These are phyloP conservation scores for Eurois occulta DNA, from an alignment of 2,888 invertebrate species.

Conservation along the genomic window DNA sequence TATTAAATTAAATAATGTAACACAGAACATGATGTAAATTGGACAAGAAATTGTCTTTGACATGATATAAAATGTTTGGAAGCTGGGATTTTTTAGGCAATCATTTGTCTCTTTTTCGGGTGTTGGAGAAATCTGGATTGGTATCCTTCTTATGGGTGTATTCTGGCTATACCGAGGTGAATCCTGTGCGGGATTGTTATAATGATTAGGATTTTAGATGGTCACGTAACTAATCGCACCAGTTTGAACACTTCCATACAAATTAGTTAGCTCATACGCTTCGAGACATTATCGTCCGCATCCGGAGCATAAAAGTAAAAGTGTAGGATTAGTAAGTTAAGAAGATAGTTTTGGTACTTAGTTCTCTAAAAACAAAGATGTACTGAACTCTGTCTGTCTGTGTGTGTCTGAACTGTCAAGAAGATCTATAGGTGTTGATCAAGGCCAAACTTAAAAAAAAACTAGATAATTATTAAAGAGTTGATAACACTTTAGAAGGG, in stretches of 20 bases:
- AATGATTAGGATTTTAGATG: neutral
- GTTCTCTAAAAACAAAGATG: neutral
- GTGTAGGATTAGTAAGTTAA: neutral
- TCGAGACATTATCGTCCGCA: neutral
- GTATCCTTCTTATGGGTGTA: neutral
- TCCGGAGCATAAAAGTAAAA: neutral
- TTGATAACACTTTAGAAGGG: neutral
- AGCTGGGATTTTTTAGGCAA: neutral
- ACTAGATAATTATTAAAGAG: neutral
- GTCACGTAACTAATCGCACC: neutral
- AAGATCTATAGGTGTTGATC: neutral
- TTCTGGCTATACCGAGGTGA: neutral
- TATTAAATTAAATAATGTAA: constrained; percentile 15
- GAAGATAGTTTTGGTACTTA: neutral
- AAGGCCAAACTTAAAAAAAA: neutral
- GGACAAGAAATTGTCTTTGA: neutral
- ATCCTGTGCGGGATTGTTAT: neutral
- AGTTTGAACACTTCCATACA: neutral
- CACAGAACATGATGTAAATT: constrained; percentile 8
- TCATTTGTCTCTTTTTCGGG: neutral
- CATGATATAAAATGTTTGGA: neutral
- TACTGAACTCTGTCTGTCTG: no score
- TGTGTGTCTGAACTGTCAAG: neutral
- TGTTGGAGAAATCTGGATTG: neutral
- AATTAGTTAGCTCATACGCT: neutral